Percentiles rank a stretch among this genome's conserved stretches.
These are phyloP conservation scores for Drosophila dunni DNA, from an alignment of 1,140 invertebrate species.

Conservation along the genomic window DNA sequence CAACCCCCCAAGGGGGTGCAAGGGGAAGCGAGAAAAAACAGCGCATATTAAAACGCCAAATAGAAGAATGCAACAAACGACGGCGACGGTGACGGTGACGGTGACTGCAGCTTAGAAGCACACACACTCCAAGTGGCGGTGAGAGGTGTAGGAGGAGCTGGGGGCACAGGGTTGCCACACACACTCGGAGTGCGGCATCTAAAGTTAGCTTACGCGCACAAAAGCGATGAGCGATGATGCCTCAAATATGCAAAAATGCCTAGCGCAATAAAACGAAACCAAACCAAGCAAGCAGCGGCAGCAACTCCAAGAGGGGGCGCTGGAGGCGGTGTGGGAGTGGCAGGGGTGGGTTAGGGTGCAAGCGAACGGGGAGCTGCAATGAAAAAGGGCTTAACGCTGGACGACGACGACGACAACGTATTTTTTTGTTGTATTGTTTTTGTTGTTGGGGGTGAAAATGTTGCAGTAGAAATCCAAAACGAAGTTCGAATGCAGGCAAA, in stretches of 20 bases:
- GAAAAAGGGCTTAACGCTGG: conserved; percentile 74
- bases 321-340: background rate
- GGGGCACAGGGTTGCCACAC: conserved; percentile 42
- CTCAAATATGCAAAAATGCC: conserved; percentile 83
- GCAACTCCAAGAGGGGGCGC: background rate
- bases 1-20: background rate
- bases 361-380: conserved; percentile 52
- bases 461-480: conserved; percentile 47
- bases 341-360: background rate
- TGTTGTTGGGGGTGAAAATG: conserved; percentile 5
- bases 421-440: background rate
- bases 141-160: background rate
- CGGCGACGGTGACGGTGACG: conserved; percentile 19
- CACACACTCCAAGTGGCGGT: conserved; percentile 26
- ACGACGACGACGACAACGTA: background rate
- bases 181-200: conserved; percentile 49
- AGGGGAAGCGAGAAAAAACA: conserved; percentile 65
- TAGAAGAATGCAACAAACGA: conserved; percentile 68
- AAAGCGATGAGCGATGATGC: conserved; percentile 83
- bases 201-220: conserved; percentile 81
- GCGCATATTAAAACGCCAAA: conserved; percentile 81
- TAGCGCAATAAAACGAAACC: conserved; percentile 77
- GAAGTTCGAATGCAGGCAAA: conserved; percentile 74
- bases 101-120: conserved; percentile 71
- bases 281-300: conserved; percentile 6